phyloP scores from a whole-genome alignment of 2,888 invertebrate species.

The Pterostichus madidus region DNA sequence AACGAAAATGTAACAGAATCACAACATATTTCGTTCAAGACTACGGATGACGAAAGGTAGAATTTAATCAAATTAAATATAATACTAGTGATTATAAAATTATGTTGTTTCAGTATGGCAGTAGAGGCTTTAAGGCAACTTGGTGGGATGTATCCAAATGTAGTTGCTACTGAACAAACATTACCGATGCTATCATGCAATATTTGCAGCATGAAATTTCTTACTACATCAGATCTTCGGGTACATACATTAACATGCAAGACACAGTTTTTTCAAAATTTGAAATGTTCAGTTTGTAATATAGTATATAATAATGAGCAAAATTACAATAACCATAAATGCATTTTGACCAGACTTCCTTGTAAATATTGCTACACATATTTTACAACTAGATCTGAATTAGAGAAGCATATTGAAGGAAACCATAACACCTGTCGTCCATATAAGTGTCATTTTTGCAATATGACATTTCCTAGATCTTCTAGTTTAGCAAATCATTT shows the following conservation, averaged over 20 bases:
- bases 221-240: slow-evolving; percentile 71
- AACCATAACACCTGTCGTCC: slow-evolving; percentile 70
- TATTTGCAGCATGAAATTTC: slow-evolving; percentile 71
- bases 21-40: slow-evolving; percentile 22
- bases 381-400: slow-evolving; percentile 74
- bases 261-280: background rate
- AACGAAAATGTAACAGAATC: slow-evolving; percentile 1
- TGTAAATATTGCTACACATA: slow-evolving; percentile 76
- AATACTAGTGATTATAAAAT: background rate
- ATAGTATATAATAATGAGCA: slow-evolving; percentile 77
- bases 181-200: slow-evolving; percentile 69
- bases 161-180: slow-evolving; percentile 72
- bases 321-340: slow-evolving; percentile 77
- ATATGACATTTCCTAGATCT: slow-evolving; percentile 77
- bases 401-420: slow-evolving; percentile 74
- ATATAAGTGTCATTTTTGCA: slow-evolving; percentile 76
- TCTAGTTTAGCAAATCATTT: slow-evolving; percentile 79
- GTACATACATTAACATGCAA: slow-evolving; percentile 72
- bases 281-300: slow-evolving; percentile 74
- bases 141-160: slow-evolving; percentile 75
- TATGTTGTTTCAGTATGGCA: slow-evolving; percentile 73
- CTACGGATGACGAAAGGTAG: slow-evolving; percentile 61
- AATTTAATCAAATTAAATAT: background rate
- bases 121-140: slow-evolving; percentile 77
- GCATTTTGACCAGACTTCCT: slow-evolving; percentile 77